Base-by-base conservation (phyloP, 2,888 invertebrate genomes). In the Acronicta alni region DNA sequence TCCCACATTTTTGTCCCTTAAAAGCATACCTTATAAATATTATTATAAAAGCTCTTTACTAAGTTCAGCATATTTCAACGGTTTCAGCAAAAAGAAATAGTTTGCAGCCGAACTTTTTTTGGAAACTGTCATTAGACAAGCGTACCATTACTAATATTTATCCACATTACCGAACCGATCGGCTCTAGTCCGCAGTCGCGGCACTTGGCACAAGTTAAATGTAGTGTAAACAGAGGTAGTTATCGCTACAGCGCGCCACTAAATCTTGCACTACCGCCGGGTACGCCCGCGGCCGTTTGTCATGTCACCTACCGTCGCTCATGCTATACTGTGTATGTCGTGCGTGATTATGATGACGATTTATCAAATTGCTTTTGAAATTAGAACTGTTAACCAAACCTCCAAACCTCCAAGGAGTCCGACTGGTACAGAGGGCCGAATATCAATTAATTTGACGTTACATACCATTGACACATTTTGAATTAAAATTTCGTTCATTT, bases 221-320 rank as follows among this genome's bases (percentile, higher is more conserved):
- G 91, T 91, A 92, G 87, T 85, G 92, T 91, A 91, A 92, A 92
- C 89, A 89, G 88, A 87, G 89, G 89, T 90, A 89, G 91, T 91
- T 91, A 91, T 90, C 90, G 88, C 84, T 80, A 83, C 82, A 84
- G 84, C 83, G 89, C 78, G 83, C 79, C 79, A 89, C 84, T 91
- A 92, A 91, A 91, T 91, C 90, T 89, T 82, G 80, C 75, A 79
- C 78, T 82, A 82, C 79, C 80, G 84, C 80, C 77, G 81, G 69
- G 73, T 61, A 68, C 45, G 63, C 72, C 73, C 80, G 79, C 75
- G 80, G 68, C 85, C 86, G 87, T 90, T 88, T 84, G 81, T 90
- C 89, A 89, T 88, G 85, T 87, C 87, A 80, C 81, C 81, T 82
- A 84, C 81, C 86, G 82, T 83, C 85, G 80, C 83, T 85, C 85